A percentile compares a stretch with the other conserved stretches of the same genome.
These are phyloP conservation scores for Hydrozoanthus tunicans DNA, from an alignment of 64 coral and sea anemone species.

Conservation along the genomic window DNA sequence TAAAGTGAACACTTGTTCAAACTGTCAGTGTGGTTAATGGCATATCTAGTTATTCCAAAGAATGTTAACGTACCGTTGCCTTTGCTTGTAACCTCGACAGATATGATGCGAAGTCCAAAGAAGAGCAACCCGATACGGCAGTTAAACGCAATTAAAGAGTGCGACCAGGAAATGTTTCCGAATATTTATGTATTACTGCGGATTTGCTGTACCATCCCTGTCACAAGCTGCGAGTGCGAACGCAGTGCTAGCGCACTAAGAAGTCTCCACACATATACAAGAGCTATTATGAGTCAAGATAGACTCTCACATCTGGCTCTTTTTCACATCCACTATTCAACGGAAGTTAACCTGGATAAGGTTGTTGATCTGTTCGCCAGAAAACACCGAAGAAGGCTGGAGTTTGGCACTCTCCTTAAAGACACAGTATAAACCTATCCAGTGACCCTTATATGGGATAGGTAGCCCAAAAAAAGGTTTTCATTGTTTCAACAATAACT, in stretches of 20 bases:
- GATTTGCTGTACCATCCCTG: constrained; percentile 32
- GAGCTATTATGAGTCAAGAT: constrained; percentile 20
- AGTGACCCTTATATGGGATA: too few species aligned
- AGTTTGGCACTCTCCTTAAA: constrained; percentile 34
- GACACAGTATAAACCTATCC: not conserved
- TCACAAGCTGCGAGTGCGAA: constrained; percentile 21
- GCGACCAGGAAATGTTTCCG: constrained; percentile 63
- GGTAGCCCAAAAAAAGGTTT: too few species aligned
- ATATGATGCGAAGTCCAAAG: constrained; percentile 38
- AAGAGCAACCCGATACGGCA: constrained; percentile 64
- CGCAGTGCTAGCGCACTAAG: constrained; percentile 18
- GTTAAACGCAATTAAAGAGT: constrained; percentile 64
- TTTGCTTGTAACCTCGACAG: constrained; percentile 29
- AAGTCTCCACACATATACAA: constrained; percentile 5
- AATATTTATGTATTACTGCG: constrained; percentile 26
- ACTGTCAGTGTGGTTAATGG: not conserved
- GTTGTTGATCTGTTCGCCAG: constrained; percentile 8
- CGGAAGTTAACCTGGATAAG: constrained; percentile 17
- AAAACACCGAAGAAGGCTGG: constrained; percentile 10
- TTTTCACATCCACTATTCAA: not conserved
- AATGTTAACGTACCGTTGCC: constrained; percentile 17
- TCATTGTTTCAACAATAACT: too few species aligned
- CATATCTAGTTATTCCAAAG: constrained; percentile 23
- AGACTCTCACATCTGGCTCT: constrained; percentile 23
- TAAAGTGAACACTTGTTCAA: not conserved